Evolutionary conservation across 2,888 invertebrate species (phyloP), one percentile per base, ranked within the genome.

Genomic region (Temnothorax ravouxi): DNA sequence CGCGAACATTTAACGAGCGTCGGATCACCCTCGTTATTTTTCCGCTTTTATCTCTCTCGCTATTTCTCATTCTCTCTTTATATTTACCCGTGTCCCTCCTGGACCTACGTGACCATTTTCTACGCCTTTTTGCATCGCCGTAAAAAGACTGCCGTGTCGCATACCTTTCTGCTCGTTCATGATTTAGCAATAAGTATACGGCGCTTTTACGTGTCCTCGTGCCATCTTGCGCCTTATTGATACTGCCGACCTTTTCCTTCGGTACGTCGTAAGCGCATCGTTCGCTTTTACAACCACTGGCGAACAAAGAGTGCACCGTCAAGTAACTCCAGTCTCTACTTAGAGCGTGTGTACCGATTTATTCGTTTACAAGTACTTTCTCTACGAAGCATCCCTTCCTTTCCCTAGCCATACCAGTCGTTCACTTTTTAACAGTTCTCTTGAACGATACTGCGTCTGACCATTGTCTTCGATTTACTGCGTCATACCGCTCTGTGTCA

Each of bases 281-380:
- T 56, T 88, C 84, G 84, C 86, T 86, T 88, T 86, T 79, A 84
- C 69, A 86, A 86, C 88, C 86, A 83, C 71, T 84, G 69, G 82
- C 64, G 69, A 86, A 84, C 86, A 56, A 56, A 66, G 54, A 47
- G 52, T 56, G 47, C 13, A 11, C 52, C 67, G 54, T 44, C 50
- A 18, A 61, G 75, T 83, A 44, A 77, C 54, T 56, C 29, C 54
- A 5, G 41, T 54, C 13, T 54, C 54, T n/a, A 67, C 54, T 77
- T 44, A 29, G 67, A 67, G 29, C n/a, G 34, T 66, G 29, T 66
- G n/a, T 66, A 25, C 67, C 54, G 52, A 77, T 77, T 77, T 67
- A 54, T 77, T 67, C 54, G 52, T 44, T 52, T 52, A 76, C 50
- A 34, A 25, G 38, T 50, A 66, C 56, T 15, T 29, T 18, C 72